Base-by-base conservation (phyloP, 2,888 invertebrate genomes). In the Lydus trimaculatus region DNA sequence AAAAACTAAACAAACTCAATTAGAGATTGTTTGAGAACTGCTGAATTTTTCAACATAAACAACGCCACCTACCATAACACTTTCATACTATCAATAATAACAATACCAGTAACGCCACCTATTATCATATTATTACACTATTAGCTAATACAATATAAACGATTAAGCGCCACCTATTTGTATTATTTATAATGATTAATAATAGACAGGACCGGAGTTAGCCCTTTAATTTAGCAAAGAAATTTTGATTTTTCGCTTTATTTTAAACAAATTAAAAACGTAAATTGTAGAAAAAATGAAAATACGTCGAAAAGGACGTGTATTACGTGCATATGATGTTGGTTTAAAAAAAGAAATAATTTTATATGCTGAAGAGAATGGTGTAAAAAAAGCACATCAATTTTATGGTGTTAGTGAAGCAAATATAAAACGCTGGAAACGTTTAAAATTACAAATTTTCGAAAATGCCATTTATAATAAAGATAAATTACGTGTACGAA, bases 401-500 rank as follows among this genome's bases (percentile, higher is more conserved):
- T 75, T 76, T 8, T 84, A 75, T 71, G 81, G 83, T 31, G 77
- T 84, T 8, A 77, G 80, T 59, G 83, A 81, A 61, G 79, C 81
- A 5, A 84, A 83, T 48, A 79, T 84, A 1, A 76, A 80, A 63
- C 76, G 83, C 63, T 84, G 84, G 83, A 73, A 79, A 39, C 76
- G 79, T 31, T 67, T 81, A 23, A 79, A 76, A 67, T 61, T 63
- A n/a, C 73, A 77, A 20, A 72, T 75, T 58, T 61, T 75, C 61
- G 73, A 74, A 33, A 74, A 73, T 58, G 69, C 73, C 11, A 59
- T 62, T 52, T 61, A 70, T 9, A 64, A 64, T 58, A 58, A 63
- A 36, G 66, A 64, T 15, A 66, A 64, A 17, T 58, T 67, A 31
- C 59, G 66, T 8, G n/a, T 31, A n/a, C 66, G 64, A 17, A 64